phyloP scores from a whole-genome alignment of 2,797 vertebrate genomes.

The Neosilurus hyrtlii region DNA sequence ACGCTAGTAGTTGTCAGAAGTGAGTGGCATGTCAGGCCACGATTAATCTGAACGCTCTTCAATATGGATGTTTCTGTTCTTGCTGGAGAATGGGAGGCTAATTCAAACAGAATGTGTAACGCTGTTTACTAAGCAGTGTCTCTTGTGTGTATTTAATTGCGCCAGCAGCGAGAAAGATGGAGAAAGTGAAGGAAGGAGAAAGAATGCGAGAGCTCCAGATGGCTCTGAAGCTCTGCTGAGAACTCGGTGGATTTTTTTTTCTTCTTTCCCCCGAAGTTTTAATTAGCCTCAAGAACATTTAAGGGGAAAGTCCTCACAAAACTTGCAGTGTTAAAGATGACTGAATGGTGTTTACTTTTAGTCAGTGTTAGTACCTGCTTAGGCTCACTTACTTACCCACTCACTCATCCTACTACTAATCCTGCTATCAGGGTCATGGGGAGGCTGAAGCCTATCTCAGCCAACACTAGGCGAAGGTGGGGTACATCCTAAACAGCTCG shows the following conservation, averaged over 20 bases:
- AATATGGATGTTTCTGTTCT: constrained; percentile 40
- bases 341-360: constrained; percentile 37
- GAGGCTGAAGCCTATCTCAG: too few relatives aligned
- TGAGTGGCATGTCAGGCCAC: constrained; percentile 38
- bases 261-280: constrained; percentile 58
- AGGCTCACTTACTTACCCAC: neutral
- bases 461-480: too few relatives aligned
- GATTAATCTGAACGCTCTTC: constrained; percentile 42
- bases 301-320: constrained; percentile 41
- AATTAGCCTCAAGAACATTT: constrained; percentile 59
- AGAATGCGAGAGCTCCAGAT: constrained; percentile 74
- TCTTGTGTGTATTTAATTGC: constrained; percentile 56
- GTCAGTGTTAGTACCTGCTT: neutral
- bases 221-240: constrained; percentile 68
- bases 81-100: constrained; percentile 45
- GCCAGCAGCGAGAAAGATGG: constrained; percentile 45
- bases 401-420: too few relatives aligned
- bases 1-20: constrained; percentile 24
- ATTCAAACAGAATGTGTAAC: constrained; percentile 46
- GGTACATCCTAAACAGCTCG: too few relatives aligned
- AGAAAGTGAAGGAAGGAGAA: constrained; percentile 64
- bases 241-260: constrained; percentile 60
- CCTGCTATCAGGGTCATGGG: too few relatives aligned
- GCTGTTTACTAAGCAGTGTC: constrained; percentile 50
- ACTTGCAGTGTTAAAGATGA: constrained; percentile 27